These are phyloP conservation scores for Mnemiopsis leidyi DNA, from an alignment of 37 sponge, comb jelly and placozoan genomes.

Conservation along the genomic window DNA sequence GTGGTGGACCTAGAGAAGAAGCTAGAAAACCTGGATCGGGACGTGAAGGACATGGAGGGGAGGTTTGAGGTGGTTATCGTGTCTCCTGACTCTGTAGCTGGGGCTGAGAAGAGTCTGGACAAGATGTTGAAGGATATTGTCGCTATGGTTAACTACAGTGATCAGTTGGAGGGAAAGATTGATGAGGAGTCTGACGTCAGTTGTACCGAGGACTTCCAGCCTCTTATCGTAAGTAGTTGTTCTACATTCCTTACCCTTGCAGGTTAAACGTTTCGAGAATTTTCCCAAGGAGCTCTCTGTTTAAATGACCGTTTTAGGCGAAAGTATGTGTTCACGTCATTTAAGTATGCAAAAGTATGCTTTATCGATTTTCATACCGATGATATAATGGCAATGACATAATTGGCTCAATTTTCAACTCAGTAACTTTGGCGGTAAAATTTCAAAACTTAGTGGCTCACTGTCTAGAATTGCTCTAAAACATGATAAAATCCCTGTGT, in stretches of 20 bases:
- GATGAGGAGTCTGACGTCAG: background rate
- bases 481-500: too few relatives aligned
- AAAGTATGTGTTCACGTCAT: background rate
- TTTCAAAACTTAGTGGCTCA: background rate
- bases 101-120: constrained; percentile 15
- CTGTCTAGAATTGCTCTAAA: too few relatives aligned
- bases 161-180: background rate
- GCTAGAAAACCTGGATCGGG: background rate
- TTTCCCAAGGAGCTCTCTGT: background rate
- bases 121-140: background rate
- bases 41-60: background rate
- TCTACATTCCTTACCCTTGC: too few relatives aligned
- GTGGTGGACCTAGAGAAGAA: background rate
- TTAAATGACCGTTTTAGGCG: background rate
- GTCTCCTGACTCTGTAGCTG: background rate
- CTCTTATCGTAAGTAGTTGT: background rate
- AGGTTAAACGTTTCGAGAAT: too few relatives aligned
- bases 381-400: background rate
- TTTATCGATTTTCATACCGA: background rate
- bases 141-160: background rate
- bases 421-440: background rate
- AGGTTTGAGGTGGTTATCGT: background rate
- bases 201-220: constrained; percentile 7
- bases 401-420: background rate
- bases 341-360: too few relatives aligned